A percentile compares a stretch with the other conserved stretches of the same genome.
These are phyloP conservation scores for Cyprinus carpio DNA, from an alignment of 2,113 vertebrate species.

Conservation along the genomic window DNA sequence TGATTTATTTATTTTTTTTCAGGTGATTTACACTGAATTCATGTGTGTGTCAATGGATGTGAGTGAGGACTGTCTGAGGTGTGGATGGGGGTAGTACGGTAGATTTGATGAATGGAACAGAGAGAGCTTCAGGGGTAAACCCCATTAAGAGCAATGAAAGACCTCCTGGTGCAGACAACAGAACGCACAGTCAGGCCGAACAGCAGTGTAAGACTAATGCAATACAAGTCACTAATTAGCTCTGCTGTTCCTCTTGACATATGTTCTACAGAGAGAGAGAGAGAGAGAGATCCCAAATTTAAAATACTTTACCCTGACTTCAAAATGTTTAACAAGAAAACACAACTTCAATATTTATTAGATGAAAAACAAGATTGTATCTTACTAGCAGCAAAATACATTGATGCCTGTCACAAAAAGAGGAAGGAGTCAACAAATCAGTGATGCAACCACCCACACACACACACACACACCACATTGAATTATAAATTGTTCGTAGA, in stretches of 20 bases:
- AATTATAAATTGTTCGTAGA: too few species aligned
- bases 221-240: slow-evolving; percentile 71
- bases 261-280: slow-evolving; percentile 22
- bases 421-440: too few species aligned
- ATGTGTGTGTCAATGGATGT: not conserved
- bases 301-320: too few species aligned
- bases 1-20: not conserved
- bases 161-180: slow-evolving; percentile 66
- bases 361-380: too few species aligned
- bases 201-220: slow-evolving; percentile 67
- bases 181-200: slow-evolving; percentile 60
- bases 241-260: slow-evolving; percentile 62
- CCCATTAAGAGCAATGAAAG: slow-evolving; percentile 67
- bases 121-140: slow-evolving; percentile 54
- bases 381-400: too few species aligned
- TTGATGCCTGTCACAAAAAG: too few species aligned
- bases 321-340: too few species aligned
- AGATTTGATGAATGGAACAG: slow-evolving; percentile 45
- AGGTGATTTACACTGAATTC: not conserved
- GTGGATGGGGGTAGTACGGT: slow-evolving; percentile 28
- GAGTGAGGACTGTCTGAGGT: not conserved
- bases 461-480: too few species aligned
- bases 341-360: too few species aligned
- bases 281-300: too few species aligned
- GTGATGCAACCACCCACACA: too few species aligned